Conservation (phyloP, 2,888 invertebrate species). For the Siphlonurus alternatus region DNA sequence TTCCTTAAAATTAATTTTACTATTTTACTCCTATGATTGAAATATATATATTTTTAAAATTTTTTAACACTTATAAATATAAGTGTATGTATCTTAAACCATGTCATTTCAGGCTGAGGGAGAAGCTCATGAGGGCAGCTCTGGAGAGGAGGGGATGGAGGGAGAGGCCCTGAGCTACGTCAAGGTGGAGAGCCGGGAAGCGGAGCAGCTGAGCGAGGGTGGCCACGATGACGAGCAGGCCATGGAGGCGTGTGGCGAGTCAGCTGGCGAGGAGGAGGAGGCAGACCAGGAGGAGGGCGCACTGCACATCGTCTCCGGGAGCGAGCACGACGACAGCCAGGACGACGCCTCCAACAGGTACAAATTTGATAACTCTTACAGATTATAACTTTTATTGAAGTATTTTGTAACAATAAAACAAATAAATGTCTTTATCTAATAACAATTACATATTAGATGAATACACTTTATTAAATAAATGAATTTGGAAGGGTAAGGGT, state of each 20-base stretch:
- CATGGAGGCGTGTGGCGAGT: constrained; percentile 5
- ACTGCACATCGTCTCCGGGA: constrained; percentile 57
- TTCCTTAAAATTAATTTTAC: neutral
- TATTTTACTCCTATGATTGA: too few relatives aligned
- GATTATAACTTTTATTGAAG: too few relatives aligned
- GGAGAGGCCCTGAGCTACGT: neutral
- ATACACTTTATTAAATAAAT: too few relatives aligned
- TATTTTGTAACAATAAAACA: neutral
- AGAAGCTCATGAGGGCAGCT: neutral
- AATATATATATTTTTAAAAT: too few relatives aligned
- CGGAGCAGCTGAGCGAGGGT: neutral
- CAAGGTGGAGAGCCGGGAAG: constrained; percentile 5
- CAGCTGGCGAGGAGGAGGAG: constrained; percentile 26
- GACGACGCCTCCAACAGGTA: constrained; percentile 19
- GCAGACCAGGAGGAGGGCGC: constrained; percentile 44
- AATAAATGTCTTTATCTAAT: neutral
- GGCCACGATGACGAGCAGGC: neutral
- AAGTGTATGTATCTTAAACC: too few relatives aligned
- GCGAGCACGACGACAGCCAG: constrained; percentile 36
- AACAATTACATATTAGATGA: too few relatives aligned
- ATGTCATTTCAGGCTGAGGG: neutral
- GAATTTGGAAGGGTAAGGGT: too few relatives aligned
- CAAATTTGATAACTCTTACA: neutral
- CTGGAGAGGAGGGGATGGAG: neutral
- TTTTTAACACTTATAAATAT: too few relatives aligned